Percentiles rank a stretch among this genome's conserved stretches.
phyloP scores from a whole-genome alignment of 2,113 vertebrate species.

The Aphelocoma coerulescens region DNA sequence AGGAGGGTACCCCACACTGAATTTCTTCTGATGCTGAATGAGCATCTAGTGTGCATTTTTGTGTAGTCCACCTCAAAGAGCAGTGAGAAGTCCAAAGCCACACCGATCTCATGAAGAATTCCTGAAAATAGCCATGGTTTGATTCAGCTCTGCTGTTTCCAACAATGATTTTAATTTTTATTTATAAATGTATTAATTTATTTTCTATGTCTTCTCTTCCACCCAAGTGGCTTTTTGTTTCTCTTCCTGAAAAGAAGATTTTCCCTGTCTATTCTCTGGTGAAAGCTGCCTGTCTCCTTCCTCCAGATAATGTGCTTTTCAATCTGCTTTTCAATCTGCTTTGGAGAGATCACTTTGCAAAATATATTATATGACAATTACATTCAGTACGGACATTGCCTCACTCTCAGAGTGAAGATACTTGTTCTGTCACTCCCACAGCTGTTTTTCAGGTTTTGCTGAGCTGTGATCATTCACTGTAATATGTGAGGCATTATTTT shows the following conservation, averaged over 20 bases:
- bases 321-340: background rate
- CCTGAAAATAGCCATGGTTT: background rate
- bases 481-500: background rate
- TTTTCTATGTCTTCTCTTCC: background rate
- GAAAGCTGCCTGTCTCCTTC: background rate
- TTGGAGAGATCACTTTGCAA: background rate
- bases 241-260: background rate
- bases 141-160: background rate
- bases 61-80: background rate
- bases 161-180: background rate
- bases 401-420: background rate
- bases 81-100: background rate
- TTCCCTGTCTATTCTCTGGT: background rate
- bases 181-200: background rate
- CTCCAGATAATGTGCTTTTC: conserved; percentile 4
- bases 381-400: background rate
- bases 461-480: background rate
- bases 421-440: background rate
- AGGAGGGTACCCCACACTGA: background rate
- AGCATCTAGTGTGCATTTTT: background rate
- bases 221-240: background rate
- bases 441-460: background rate
- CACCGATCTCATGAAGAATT: background rate
- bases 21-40: background rate
- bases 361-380: background rate